These are phyloP conservation scores for Elymnias hypermnestra DNA, from an alignment of 1,140 invertebrate genomes.

Conservation along the genomic window DNA sequence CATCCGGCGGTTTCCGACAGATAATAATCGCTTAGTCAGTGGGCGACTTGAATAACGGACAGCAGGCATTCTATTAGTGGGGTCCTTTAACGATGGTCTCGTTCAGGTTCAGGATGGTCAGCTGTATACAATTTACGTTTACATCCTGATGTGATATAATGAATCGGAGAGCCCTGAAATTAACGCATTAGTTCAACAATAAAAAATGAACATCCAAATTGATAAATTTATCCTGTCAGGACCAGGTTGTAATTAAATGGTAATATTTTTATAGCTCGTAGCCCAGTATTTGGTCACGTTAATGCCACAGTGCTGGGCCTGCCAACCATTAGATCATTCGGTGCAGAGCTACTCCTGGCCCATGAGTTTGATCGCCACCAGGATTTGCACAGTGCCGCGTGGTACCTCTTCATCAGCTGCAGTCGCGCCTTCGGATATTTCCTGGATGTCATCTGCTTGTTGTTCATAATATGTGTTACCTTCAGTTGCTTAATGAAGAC, in stretches of 20 bases:
- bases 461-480: slow-evolving; percentile 83
- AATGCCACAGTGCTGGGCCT: slow-evolving; percentile 89
- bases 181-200: no score
- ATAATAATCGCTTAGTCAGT: no score
- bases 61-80: no score
- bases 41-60: no score
- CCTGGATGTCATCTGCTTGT: slow-evolving; percentile 82
- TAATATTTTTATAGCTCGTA: slow-evolving; percentile 76
- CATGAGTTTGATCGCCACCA: slow-evolving; percentile 80
- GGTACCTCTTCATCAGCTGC: slow-evolving; percentile 84
- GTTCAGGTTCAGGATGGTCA: no score
- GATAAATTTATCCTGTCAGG: no score
- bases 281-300: slow-evolving; percentile 91
- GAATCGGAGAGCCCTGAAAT: no score
- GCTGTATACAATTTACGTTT: no score
- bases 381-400: slow-evolving; percentile 84
- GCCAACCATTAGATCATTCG: slow-evolving; percentile 87
- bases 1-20: no score
- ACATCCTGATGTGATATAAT: no score
- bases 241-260: neutral
- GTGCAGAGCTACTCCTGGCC: slow-evolving; percentile 80
- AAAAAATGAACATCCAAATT: no score
- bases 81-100: no score
- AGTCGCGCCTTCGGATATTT: slow-evolving; percentile 89
- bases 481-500: slow-evolving; percentile 77